Conservation (phyloP, 2,888 invertebrate species). For the Cantharis rufa region DNA sequence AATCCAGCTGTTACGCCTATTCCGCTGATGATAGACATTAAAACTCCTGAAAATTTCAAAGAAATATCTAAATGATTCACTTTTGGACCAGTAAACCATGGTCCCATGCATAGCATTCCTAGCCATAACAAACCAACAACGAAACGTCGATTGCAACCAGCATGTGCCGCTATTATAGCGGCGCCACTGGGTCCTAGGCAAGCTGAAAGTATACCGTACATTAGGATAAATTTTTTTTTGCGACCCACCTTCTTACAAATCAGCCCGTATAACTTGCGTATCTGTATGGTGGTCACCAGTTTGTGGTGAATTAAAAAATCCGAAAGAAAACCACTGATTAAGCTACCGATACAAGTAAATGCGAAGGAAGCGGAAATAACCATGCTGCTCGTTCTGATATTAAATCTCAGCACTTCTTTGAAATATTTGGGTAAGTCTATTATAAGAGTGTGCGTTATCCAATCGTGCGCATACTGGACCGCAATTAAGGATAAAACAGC, state of each 20-base stretch:
- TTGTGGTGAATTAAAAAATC: slow-evolving; percentile 67
- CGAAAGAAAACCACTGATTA: slow-evolving; percentile 66
- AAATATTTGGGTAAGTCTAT: slow-evolving; percentile 47
- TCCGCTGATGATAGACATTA: slow-evolving; percentile 65
- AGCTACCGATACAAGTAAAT: slow-evolving; percentile 67
- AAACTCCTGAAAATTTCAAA: slow-evolving; percentile 65
- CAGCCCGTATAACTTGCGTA: slow-evolving; percentile 69
- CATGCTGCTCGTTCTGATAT: slow-evolving; percentile 64
- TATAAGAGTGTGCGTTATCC: background rate
- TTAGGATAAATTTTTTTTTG: background rate
- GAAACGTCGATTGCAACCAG: background rate
- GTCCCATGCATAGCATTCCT: slow-evolving; percentile 58
- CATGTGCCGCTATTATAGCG: background rate
- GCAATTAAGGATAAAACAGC: background rate
- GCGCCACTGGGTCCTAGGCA: background rate
- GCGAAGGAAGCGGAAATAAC: slow-evolving; percentile 67
- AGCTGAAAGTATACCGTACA: background rate
- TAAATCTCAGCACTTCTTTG: slow-evolving; percentile 67
- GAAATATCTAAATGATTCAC: slow-evolving; percentile 66
- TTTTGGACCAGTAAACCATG: slow-evolving; percentile 68
- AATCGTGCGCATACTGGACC: slow-evolving; percentile 6
- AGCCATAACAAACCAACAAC: background rate
- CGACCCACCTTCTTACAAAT: slow-evolving; percentile 59
- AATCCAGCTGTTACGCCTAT: slow-evolving; percentile 62
- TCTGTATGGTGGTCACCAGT: slow-evolving; percentile 59